Base-by-base conservation (phyloP, 2,113 vertebrate genomes). In the Microcebus ravelobensis region DNA sequence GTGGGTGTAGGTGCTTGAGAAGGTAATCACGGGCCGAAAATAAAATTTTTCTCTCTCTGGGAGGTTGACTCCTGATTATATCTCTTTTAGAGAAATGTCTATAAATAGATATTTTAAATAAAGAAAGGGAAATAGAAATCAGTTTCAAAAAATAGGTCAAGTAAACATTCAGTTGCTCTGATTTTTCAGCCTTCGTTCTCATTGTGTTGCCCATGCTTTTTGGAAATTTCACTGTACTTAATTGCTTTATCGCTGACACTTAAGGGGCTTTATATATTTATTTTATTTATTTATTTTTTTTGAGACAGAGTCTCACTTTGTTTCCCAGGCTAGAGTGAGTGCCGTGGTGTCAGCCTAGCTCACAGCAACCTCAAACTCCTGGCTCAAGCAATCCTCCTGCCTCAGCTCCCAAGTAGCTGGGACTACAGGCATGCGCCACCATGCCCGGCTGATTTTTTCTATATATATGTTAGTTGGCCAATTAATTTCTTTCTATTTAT, bases 21-120 rank as follows among this genome's bases (percentile, higher is more conserved):
- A 59, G 39, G 14, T 94, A 83, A 52, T 67, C n/a, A 50, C 63
- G 65, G 57, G 34, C 39, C 59, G 36, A 61, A 52, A 91, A 89
- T 71, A 42, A 55, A 94, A 45, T 34, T 88, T 91, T 36, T 59
- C 20, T 85, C 90, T 92, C 39, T 87, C 90, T 88, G 36, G 39
- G 42, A 90, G 31, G 4, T 59, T 91, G 52, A 6, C 13, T 92
- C 59, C 45, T 70, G 73, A 80, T 52, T 94, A 29, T 81, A 70
- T 87, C 20, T 76, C 63, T 87, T 80, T 42, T 23, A 86, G 65
- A 96, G 61, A 91, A 68, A 27, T 80, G 61, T 20, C 39, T 87
- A 13, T 79, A 71, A 70, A 21, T 59, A 71, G 73, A 2, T 42
- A 83, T 93, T 82, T 93, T 73, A 86, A 70, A 34, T 87, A 74